These are phyloP conservation scores for Charanyca ferruginea DNA, from an alignment of 2,888 invertebrate genomes.

Conservation along the genomic window DNA sequence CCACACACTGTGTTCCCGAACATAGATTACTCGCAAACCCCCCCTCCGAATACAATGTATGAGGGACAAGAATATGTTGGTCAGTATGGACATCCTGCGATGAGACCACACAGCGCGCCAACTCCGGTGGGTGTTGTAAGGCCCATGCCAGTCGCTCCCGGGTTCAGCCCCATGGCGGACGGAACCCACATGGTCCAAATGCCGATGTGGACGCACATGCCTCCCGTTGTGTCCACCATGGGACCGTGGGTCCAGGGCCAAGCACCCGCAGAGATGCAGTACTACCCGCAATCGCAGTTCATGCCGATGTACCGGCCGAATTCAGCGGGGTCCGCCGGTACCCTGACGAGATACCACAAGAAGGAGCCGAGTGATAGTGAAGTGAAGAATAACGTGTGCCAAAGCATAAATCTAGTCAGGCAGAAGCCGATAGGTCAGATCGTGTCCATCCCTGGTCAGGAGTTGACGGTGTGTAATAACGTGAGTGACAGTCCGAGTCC, in stretches of 20 bases:
- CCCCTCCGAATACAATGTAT: constrained; percentile 77
- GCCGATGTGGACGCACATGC: constrained; percentile 86
- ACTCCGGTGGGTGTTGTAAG: constrained; percentile 81
- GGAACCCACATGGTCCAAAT: constrained; percentile 84
- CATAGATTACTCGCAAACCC: constrained; percentile 78
- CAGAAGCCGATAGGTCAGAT: constrained; percentile 90
- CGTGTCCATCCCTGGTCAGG: constrained; percentile 85
- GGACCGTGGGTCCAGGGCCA: constrained; percentile 85
- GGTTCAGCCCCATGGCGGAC: constrained; percentile 77
- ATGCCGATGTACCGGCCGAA: constrained; percentile 87
- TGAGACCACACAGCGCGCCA: constrained; percentile 86
- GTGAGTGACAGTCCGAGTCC: constrained; percentile 86
- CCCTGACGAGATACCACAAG: constrained; percentile 86
- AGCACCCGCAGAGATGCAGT: constrained; percentile 83
- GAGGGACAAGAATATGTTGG: constrained; percentile 82
- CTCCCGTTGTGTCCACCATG: constrained; percentile 82
- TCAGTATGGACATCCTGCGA: constrained; percentile 81
- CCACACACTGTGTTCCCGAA: constrained; percentile 87
- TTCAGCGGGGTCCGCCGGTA: constrained; percentile 88
- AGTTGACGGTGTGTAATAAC: constrained; percentile 86
- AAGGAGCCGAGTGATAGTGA: constrained; percentile 80
- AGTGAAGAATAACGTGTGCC: constrained; percentile 85
- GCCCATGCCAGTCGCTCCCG: constrained; percentile 80
- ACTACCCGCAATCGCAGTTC: constrained; percentile 86
- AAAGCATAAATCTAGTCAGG: constrained; percentile 89